Evolutionary conservation across 2,888 invertebrate genomes (phyloP), one percentile per base, ranked within the genome.

Genomic region (Folsomia candida): DNA sequence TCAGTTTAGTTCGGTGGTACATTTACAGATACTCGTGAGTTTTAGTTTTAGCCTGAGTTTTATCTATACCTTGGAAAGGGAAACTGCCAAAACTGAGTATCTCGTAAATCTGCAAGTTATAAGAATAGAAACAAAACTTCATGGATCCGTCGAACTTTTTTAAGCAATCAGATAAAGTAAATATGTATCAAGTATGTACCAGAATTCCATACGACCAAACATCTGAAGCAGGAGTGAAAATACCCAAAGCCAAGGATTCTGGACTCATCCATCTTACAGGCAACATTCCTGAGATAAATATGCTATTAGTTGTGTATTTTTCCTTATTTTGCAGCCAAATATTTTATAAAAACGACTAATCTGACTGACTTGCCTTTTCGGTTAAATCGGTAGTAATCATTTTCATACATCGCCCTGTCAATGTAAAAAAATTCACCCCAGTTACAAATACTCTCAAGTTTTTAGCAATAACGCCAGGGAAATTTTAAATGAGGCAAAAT

Each of bases 221-320:
- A 83, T 96, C 95, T 0, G 94, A 92, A 51, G 90, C 89, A 24
- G 92, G 88, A 0, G 93, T 92, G 83, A 94, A 95, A 68, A 92
- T 86, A 14, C 94, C 94, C 26, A 91, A 85, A 2, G 88, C 89
- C 20, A 95, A 84, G 78, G 91, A 91, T 84, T 95, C 95, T 0
- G 94, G 94, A 0, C 94, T 90, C 94, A 95, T 94, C 94, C 95
- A 95, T 73, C 94, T 86, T 9, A 94, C 93, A 0, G 94, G 94
- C 77, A 94, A 84, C 90, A 92, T 90, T 26, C 87, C 88, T 87
- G 77, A 60, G 61, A 25, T 51, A 24, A 47, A 18, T 11, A 47
- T 11, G 18, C 9, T 9, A 11, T 47, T 11, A 47, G 9, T 47
- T 47, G 9, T 47, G 25, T 18, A 6, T 9, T 62, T 28, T 18